Base-by-base conservation (phyloP, 2,888 invertebrate species). In the Aspidiotus rigidus region DNA sequence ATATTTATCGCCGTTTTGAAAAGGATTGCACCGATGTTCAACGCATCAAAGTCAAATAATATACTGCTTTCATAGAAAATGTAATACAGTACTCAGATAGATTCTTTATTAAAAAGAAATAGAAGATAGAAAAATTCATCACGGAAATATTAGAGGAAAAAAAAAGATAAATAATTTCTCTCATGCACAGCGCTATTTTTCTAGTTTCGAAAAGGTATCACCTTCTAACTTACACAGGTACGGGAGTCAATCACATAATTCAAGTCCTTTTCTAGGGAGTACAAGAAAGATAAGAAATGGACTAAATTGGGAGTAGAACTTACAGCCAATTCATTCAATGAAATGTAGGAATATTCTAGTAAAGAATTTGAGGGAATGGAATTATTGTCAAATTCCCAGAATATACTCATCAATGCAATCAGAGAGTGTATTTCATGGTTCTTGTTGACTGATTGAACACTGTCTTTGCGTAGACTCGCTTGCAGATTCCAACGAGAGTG, bases 381-480 rank as follows among this genome's bases (percentile, higher is more conserved):
- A 28, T 28, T 28, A 49, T 17, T 7, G n/a, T 63, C 28, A 59
- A 17, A 59, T 66, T 16, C 66, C 66, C 17, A 66, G 44, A 49
- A 66, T 59, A 57, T 59, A 66, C 49, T 66, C 66, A 57, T 66
- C 66, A 66, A 66, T 66, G 66, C 66, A 66, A 66, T 66, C 59
- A n/a, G 66, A 59, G 44, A 59, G 59, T 59, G 42, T 66, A 57
- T 59, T 59, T 66, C 66, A 66, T 66, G 66, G 66, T 15, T 66
- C 66, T 42, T 66, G 28, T 28, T 28, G 66, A 42, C 59, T 66
- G n/a, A 66, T 10, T 1, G 28, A 17, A 10, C 66, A 57, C 10
- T 66, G 66, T 2, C 39, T 64, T 57, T 57, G 57, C 40, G 39
- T 49, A 2, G n/a, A n/a, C 49, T 49, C 11, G n/a, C 6, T 49